Percentiles rank a stretch among this genome's conserved stretches.
Conservation (phyloP, 2,797 vertebrate genomes). For the Macropodus opercularis region DNA sequence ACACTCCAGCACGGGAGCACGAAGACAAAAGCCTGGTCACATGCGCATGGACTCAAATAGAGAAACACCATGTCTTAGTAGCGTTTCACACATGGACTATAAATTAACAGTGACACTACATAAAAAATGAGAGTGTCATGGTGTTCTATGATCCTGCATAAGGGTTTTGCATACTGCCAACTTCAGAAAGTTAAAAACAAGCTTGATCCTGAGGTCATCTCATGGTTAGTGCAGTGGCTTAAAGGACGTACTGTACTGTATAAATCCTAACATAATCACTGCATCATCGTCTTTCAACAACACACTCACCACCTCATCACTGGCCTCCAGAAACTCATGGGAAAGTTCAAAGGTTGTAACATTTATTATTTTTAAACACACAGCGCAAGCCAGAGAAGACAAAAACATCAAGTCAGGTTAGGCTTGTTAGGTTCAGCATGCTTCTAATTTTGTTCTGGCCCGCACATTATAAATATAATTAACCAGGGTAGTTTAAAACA, state of each 20-base stretch:
- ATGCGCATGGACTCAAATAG: neutral
- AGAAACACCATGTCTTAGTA: neutral
- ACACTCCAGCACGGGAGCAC: constrained; percentile 8
- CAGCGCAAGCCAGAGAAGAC: constrained; percentile 46
- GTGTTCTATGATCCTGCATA: constrained; percentile 25
- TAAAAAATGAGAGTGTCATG: constrained; percentile 22
- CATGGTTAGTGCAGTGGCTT: neutral
- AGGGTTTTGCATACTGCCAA: neutral
- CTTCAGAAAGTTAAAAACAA: constrained; percentile 1
- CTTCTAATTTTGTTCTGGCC: constrained; percentile 71
- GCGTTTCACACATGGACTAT: neutral
- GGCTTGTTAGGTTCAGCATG: constrained; percentile 47
- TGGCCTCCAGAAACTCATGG: constrained; percentile 66
- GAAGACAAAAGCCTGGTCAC: constrained; percentile 8
- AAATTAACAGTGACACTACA: neutral
- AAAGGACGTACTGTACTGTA: neutral
- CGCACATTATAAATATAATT: constrained; percentile 76
- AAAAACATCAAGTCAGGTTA: constrained; percentile 52
- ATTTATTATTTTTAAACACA: constrained; percentile 33
- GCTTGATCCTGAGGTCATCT: neutral
- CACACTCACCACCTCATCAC: constrained; percentile 28
- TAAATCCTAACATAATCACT: neutral
- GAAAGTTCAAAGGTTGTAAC: constrained; percentile 69
- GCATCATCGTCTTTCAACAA: neutral
- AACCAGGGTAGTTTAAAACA: constrained; percentile 66